Percentiles rank a stretch among this genome's conserved stretches.
Conservation (phyloP, 2,888 invertebrate genomes). For the Sepioteuthis lessoniana region DNA sequence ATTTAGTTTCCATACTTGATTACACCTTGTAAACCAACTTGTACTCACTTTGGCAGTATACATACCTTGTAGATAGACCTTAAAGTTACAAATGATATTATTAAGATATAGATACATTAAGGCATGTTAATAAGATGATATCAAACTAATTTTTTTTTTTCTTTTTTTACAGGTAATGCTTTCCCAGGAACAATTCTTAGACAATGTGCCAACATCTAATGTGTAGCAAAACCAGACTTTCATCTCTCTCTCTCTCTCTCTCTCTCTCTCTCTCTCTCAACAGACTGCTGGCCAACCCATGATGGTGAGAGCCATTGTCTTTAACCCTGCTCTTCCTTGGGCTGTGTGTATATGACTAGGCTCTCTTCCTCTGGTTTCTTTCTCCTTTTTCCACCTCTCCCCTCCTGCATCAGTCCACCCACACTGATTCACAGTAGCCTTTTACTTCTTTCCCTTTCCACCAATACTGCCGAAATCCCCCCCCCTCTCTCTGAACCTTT, state of each 20-base stretch:
- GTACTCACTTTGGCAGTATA: too few relatives aligned
- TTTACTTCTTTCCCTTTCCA: neutral
- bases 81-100: too few relatives aligned
- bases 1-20: too few relatives aligned
- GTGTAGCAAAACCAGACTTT: slow-evolving; percentile 60
- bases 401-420: neutral
- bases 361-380: neutral
- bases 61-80: too few relatives aligned
- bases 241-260: neutral
- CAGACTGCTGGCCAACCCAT: neutral
- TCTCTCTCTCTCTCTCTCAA: neutral
- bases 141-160: neutral
- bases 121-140: too few relatives aligned
- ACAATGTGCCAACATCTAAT: slow-evolving; percentile 70
- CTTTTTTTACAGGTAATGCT: slow-evolving; percentile 67
- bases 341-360: slow-evolving; percentile 24
- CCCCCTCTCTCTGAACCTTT: neutral
- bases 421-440: neutral
- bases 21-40: too few relatives aligned
- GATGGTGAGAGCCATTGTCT: neutral
- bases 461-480: neutral
- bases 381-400: neutral
- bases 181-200: slow-evolving; percentile 69
- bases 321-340: neutral
- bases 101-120: too few relatives aligned